Evolutionary conservation across 30 jellyfish, hydroid and myxozoan species (phyloP).

Genomic region (Aurelia aurita): DNA sequence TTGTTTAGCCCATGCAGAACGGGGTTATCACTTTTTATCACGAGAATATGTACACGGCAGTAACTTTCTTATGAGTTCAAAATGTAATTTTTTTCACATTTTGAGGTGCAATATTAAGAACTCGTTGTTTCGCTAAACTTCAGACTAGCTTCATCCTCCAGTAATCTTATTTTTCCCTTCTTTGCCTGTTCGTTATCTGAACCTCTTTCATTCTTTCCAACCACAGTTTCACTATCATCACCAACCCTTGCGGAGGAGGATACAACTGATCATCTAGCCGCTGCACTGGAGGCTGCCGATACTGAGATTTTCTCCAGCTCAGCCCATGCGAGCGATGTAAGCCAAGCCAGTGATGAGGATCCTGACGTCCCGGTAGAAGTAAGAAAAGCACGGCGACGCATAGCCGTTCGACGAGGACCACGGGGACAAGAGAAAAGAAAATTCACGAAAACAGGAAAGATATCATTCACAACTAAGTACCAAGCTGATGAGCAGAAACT

Average conservation of each 20-base stretch:
- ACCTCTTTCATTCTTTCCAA: neutral
- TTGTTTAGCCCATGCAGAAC: too few species aligned
- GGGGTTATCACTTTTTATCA: too few species aligned
- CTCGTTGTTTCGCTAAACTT: neutral
- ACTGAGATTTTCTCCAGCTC: neutral
- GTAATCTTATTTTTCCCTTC: too few species aligned
- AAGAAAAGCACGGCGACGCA: constrained; percentile 16
- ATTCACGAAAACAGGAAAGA: constrained; percentile 75
- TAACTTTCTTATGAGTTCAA: too few species aligned
- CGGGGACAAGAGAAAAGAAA: constrained; percentile 9
- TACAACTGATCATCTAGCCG: constrained; percentile 13
- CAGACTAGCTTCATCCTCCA: neutral
- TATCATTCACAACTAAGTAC: constrained; percentile 70
- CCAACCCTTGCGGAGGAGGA: constrained; percentile 4
- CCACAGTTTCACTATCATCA: constrained; percentile 35
- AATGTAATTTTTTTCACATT: too few species aligned
- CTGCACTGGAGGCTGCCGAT: constrained; percentile 60
- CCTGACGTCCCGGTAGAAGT: neutral
- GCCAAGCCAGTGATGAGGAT: constrained; percentile 9
- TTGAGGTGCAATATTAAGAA: neutral
- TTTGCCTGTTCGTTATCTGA: neutral
- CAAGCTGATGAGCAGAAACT: constrained; percentile 30
- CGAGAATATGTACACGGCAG: too few species aligned
- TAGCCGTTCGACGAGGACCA: constrained; percentile 45
- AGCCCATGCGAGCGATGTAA: neutral